Conservation (phyloP, 2,888 invertebrate species). For the Aspidiotus rigidus region DNA sequence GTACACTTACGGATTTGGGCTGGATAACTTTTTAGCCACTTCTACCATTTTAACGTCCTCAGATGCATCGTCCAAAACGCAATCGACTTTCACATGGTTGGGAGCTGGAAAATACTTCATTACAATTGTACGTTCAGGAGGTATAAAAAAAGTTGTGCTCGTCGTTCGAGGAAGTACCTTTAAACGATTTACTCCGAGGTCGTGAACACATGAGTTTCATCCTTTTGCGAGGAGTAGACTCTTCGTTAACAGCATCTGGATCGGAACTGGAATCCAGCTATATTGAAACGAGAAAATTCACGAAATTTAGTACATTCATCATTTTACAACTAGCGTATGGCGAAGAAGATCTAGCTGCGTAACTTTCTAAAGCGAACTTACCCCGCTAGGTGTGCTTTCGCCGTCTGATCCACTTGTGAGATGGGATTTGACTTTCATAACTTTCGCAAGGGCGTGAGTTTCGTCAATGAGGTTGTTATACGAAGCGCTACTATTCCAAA, state of each 20-base stretch:
- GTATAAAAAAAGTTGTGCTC: background rate
- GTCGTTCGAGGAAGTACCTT: background rate
- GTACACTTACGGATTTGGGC: slow-evolving; percentile 16
- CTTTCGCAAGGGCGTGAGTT: slow-evolving; percentile 23
- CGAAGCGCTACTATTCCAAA: slow-evolving; percentile 68
- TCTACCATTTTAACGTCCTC: slow-evolving; percentile 23
- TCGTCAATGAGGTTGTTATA: slow-evolving; percentile 28
- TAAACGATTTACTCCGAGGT: slow-evolving; percentile 21
- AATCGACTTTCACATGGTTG: slow-evolving; percentile 25
- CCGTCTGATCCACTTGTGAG: slow-evolving; percentile 19
- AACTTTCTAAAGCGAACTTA: too few species aligned
- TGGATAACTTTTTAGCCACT: slow-evolving; percentile 18
- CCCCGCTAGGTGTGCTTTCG: too few species aligned
- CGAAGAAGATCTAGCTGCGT: too few species aligned
- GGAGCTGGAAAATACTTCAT: slow-evolving; percentile 3
- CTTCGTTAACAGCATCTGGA: slow-evolving; percentile 42
- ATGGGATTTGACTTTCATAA: slow-evolving; percentile 25
- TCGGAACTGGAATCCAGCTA: slow-evolving; percentile 34
- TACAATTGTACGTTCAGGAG: background rate
- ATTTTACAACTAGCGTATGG: background rate
- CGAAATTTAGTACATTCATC: background rate
- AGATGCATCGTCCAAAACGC: slow-evolving; percentile 14
- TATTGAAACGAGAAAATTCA: background rate
- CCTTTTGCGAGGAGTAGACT: slow-evolving; percentile 53
- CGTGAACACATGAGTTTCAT: slow-evolving; percentile 20